A percentile compares a stretch with the other conserved stretches of the same genome.
phyloP scores from a whole-genome alignment of 2,888 invertebrate genomes.

The Hyles lineata region DNA sequence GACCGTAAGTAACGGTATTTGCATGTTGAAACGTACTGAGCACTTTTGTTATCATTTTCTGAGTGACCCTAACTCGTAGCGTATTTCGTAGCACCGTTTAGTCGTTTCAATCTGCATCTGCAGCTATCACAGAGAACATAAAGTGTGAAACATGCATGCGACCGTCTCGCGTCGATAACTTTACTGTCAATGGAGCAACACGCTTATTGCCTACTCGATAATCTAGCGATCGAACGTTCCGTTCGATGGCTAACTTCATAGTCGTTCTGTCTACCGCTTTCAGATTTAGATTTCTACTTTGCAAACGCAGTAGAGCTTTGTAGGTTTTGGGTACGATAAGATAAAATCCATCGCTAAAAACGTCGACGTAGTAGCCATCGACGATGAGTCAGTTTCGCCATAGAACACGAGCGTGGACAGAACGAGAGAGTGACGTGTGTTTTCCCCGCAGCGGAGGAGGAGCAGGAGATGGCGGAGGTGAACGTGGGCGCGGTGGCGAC shows the following conservation, averaged over 20 bases:
- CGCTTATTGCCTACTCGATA: not conserved
- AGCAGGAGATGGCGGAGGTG: slow-evolving; percentile 73
- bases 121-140: not conserved
- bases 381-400: too few relatives aligned
- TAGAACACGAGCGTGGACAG: too few relatives aligned
- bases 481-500: slow-evolving; percentile 80
- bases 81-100: slow-evolving; percentile 28
- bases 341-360: not conserved
- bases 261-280: slow-evolving; percentile 7
- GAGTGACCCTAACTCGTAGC: slow-evolving; percentile 56
- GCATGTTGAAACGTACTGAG: slow-evolving; percentile 55
- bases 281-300: not conserved
- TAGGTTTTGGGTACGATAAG: not conserved
- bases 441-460: slow-evolving; percentile 63
- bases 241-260: not conserved
- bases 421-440: not conserved
- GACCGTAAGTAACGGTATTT: slow-evolving; percentile 74
- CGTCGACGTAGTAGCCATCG: too few relatives aligned
- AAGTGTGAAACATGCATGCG: not conserved
- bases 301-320: slow-evolving; percentile 7
- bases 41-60: slow-evolving; percentile 76
- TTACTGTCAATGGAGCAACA: not conserved
- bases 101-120: slow-evolving; percentile 15
- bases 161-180: not conserved
- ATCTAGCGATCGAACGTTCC: not conserved